Base-by-base conservation (phyloP, 2,797 vertebrate species). In the Phoxinus dragarum region DNA sequence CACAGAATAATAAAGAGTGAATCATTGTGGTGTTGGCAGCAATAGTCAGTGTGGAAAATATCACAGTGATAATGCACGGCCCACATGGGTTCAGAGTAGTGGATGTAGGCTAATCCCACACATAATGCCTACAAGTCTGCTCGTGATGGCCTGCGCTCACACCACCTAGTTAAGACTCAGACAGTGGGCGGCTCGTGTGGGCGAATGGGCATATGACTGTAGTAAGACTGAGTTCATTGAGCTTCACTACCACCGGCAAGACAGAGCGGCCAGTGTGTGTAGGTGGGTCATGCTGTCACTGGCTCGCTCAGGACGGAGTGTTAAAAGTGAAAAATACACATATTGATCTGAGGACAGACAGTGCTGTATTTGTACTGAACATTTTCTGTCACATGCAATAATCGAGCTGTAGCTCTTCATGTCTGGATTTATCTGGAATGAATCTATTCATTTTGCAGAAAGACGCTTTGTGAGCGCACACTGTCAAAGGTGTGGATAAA, bases 121-220 rank as follows among this genome's bases (percentile, higher is more conserved):
- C 85, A 36, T 21, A 56, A 42, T 47, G 38, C 42, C 61, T 77
- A 6, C 31, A 67, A 66, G 88, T 82, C 76, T 82, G 49, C 23
- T 86, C 73, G 80, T 87, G 81, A 89, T 82, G 49, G 44, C 61
- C 84, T 31, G 6, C 12, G 23, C 82, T 90, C 81, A 81, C 77
- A 61, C 68, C 54, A 83, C n/a, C 75, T 23, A 68, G 82, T 44
- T 56, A 56, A 80, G 54, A 80, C 79, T 88, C 82, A 82, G 84
- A 81, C 80, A 47, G 90, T 88, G 87, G 87, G 87, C 31, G 79
- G 73, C 10, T 73, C 42, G 54, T 79, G 87, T 85, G 76, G 82
- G 85, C 49, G 19, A 67, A 66, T 67, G 69, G 54, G 68, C 74
- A 74, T 79, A 77, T 86, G 87, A 77, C 82, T 85, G 77, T 59